Percentiles rank a stretch among this genome's conserved stretches.
Evolutionary conservation across 2,113 vertebrate genomes (phyloP).

Genomic region (Cebus imitator): DNA sequence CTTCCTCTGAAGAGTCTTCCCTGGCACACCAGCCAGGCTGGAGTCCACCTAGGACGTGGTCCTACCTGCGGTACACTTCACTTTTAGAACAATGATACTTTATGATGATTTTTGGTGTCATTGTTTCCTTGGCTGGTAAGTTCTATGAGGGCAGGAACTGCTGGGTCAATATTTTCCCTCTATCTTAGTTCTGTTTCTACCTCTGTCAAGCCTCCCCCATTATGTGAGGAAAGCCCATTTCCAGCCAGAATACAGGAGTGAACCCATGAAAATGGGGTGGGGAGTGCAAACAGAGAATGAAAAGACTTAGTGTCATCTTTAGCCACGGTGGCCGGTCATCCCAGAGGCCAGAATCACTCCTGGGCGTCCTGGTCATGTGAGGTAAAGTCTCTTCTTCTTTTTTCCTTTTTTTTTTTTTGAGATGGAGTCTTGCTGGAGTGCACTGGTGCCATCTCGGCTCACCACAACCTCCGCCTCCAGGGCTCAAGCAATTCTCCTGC

Average conservation of each 20-base stretch:
- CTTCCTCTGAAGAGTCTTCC: not conserved
- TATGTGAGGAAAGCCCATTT: not conserved
- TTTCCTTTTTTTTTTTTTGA: no score
- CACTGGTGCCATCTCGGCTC: no score
- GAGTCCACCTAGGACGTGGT: not conserved
- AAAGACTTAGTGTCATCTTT: not conserved
- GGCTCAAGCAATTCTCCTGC: no score
- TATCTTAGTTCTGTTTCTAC: not conserved
- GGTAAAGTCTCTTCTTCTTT: not conserved
- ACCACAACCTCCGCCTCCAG: no score
- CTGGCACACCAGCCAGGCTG: not conserved
- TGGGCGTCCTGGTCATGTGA: not conserved
- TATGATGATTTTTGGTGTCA: not conserved
- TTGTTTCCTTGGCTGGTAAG: not conserved
- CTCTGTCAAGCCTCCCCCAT: not conserved
- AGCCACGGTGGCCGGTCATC: not conserved
- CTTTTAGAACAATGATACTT: not conserved
- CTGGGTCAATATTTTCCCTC: not conserved
- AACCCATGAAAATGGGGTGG: not conserved
- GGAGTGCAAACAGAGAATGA: not conserved
- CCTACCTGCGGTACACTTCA: not conserved
- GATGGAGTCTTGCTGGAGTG: no score
- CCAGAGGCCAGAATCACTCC: not conserved
- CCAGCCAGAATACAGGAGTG: not conserved
- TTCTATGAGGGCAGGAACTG: not conserved